Evolutionary conservation across 2,113 vertebrate species (phyloP).

Genomic region (Thinocorus orbignyianus): DNA sequence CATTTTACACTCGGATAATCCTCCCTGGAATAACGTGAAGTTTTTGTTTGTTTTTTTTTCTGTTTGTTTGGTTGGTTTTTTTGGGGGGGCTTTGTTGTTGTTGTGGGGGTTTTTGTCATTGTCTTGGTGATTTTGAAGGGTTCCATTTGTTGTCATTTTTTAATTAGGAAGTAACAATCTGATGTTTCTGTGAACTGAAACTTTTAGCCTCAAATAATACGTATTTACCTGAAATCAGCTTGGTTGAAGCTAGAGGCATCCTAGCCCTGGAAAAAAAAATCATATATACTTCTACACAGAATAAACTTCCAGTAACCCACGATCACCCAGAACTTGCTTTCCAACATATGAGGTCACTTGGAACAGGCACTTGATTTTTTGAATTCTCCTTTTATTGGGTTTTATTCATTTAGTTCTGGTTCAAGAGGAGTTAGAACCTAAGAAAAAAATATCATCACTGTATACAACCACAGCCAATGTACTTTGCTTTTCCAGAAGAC

Average conservation of each 20-base stretch:
- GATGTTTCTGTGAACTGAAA: not conserved
- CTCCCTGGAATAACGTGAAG: not conserved
- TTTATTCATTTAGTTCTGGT: conserved; percentile 44
- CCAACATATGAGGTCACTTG: conserved; percentile 54
- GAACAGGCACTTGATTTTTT: conserved; percentile 10
- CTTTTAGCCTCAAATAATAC: not conserved
- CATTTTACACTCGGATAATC: not conserved
- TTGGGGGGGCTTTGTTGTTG: not conserved
- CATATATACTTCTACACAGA: not conserved
- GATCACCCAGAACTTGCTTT: conserved; percentile 26
- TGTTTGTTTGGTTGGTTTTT: too few species aligned
- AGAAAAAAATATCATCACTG: not conserved
- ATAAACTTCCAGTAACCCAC: conserved; percentile 45
- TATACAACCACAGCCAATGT: not conserved
- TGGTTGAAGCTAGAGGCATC: not conserved
- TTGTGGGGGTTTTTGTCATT: not conserved
- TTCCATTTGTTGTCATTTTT: not conserved
- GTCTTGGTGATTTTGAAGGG: not conserved
- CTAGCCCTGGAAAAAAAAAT: not conserved
- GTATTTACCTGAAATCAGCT: not conserved
- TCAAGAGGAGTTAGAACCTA: not conserved
- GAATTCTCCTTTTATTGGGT: conserved; percentile 22
- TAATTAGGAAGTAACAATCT: not conserved
- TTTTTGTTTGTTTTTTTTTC: too few species aligned
- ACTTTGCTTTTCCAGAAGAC: not conserved